Percentiles rank a stretch among this genome's conserved stretches.
Evolutionary conservation across 2,888 invertebrate species (phyloP).

Genomic region (Sicus ferrugineus): DNA sequence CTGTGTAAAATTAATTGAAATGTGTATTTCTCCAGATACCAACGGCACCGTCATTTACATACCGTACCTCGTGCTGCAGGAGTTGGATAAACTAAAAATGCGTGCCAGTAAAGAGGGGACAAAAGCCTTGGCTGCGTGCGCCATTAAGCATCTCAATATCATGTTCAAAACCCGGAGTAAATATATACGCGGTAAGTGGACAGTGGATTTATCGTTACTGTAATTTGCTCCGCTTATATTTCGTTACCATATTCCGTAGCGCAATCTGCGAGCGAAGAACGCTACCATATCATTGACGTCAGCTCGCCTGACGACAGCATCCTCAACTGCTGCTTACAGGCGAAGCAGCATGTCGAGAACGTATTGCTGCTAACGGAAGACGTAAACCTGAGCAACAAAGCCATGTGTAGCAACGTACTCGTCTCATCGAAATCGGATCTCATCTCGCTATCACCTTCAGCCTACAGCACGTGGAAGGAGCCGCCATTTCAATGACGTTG

Average conservation of each 20-base stretch:
- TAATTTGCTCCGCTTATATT: background rate
- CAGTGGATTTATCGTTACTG: background rate
- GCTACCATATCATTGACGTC: constrained; percentile 60
- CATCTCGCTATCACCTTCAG: constrained; percentile 40
- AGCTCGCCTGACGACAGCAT: constrained; percentile 67
- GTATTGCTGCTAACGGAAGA: constrained; percentile 67
- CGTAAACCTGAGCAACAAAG: constrained; percentile 67
- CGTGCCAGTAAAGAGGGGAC: constrained; percentile 45
- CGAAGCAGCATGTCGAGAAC: constrained; percentile 58
- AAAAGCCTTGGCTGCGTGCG: constrained; percentile 46
- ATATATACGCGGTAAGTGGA: constrained; percentile 47
- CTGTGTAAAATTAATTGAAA: background rate
- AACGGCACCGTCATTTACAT: constrained; percentile 60
- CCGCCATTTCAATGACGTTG: too few relatives aligned
- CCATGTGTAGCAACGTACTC: constrained; percentile 63
- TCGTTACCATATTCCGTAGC: constrained; percentile 54
- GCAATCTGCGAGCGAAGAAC: constrained; percentile 65
- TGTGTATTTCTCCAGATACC: constrained; percentile 43
- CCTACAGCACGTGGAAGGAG: too few relatives aligned
- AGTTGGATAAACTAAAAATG: constrained; percentile 66
- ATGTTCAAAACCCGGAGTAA: constrained; percentile 47
- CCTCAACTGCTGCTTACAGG: constrained; percentile 66
- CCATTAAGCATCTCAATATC: constrained; percentile 55
- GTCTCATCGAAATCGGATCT: constrained; percentile 56
- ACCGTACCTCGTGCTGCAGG: constrained; percentile 68